Base-by-base conservation (phyloP, 2,113 vertebrate species). In the Nothobranchius furzeri region DNA sequence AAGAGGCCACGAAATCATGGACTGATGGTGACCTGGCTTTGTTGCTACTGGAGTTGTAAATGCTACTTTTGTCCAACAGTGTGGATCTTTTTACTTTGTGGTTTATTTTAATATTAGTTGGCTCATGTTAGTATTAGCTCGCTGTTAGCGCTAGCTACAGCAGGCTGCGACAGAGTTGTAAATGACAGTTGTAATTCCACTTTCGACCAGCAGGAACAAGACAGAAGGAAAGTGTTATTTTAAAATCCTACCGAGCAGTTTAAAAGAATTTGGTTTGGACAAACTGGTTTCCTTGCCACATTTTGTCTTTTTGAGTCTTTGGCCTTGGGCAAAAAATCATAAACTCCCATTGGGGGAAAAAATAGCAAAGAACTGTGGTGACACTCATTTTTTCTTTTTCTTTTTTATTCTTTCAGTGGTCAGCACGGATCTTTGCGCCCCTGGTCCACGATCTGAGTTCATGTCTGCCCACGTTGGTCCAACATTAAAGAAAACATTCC, bases 401-500 rank as follows among this genome's bases (percentile, higher is more conserved):
- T 54, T 37, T 56, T 49, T 37, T 42, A 49, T n/a, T 37, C 30
- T 30, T 30, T 30, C 30, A 37, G 56, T 45, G 56, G 54, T 42
- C 20, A 67, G 68, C 42, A 50, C 24, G 57, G 17, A 50, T 15
- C 11, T 14, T 49, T 49, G 50, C 3, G 7, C 10, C 15, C 10
- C 17, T 15, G 12, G 51, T 56, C 36, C 17, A 12, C 17, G 2
- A 67, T 12, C 20, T 57, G 2, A 40, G 25, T 60, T 63, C 17
- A 70, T 67, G 30, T 43, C 56, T 63, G 51, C 57, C 30, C 10
- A 9, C 13, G 46, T 47, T 60, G 30, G 30, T 45, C 48, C 49
- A 58, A 58, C 73, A 75, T 52, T 48, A 50, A 17, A 48, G 8
- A 42, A 64, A 64, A 42, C 24, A 50, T 43, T 45, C 42, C 54